A percentile compares a stretch with the other conserved stretches of the same genome.
These are phyloP conservation scores for Hylyphantes graminicola DNA, from an alignment of 1,140 invertebrate species.

Conservation along the genomic window DNA sequence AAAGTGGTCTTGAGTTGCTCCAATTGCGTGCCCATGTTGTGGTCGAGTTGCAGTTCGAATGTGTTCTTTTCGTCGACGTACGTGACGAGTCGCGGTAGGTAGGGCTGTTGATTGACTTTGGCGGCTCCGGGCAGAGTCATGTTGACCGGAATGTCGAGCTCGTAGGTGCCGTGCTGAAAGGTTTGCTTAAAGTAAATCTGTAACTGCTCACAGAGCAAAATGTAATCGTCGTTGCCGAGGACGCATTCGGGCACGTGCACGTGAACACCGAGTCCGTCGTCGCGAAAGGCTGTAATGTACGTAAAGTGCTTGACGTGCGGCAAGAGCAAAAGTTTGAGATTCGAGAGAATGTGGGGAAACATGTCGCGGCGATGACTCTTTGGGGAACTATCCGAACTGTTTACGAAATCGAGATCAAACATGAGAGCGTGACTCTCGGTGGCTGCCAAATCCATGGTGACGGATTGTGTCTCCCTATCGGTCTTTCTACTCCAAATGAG, in stretches of 20 bases:
- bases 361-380: too few species aligned
- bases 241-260: slow-evolving; percentile 7
- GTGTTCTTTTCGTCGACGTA: slow-evolving; percentile 30
- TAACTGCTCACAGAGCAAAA: neutral
- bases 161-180: neutral
- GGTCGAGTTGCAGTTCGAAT: neutral
- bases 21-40: too few species aligned
- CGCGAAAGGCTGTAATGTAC: neutral
- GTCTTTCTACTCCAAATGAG: neutral
- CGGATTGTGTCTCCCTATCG: too few species aligned
- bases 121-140: neutral
- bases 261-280: neutral
- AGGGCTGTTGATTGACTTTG: neutral
- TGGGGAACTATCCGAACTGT: too few species aligned
- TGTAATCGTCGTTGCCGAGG: slow-evolving; percentile 20
- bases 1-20: neutral
- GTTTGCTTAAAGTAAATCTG: neutral
- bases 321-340: too few species aligned
- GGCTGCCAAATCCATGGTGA: neutral
- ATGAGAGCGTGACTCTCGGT: neutral
- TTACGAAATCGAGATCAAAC: slow-evolving; percentile 7
- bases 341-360: too few species aligned
- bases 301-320: neutral
- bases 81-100: neutral
- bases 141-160: neutral